Percentiles rank a stretch among this genome's conserved stretches.
These are phyloP conservation scores for Podarcis muralis DNA, from an alignment of 2,113 vertebrate species.

Conservation along the genomic window DNA sequence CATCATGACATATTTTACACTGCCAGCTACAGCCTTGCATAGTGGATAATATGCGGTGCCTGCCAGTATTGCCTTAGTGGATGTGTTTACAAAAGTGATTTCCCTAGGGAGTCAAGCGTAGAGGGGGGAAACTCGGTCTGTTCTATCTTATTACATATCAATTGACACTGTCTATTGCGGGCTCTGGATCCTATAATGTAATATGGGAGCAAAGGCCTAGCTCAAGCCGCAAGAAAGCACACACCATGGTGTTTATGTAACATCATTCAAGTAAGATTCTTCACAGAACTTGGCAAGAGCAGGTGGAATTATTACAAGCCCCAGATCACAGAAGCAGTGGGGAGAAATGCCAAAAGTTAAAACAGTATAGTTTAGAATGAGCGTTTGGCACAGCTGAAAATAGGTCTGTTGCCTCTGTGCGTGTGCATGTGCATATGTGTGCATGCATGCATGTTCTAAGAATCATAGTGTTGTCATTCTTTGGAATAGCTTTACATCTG, in stretches of 20 bases:
- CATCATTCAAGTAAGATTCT: neutral
- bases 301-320: neutral
- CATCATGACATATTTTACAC: neutral
- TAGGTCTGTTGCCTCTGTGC: neutral
- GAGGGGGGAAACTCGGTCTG: neutral
- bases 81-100: slow-evolving; percentile 4
- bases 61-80: neutral
- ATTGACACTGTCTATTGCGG: neutral
- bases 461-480: neutral
- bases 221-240: neutral
- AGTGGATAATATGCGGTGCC: neutral
- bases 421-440: neutral
- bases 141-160: neutral
- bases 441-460: neutral
- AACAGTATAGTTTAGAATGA: neutral
- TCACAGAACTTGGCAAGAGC: neutral
- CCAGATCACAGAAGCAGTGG: neutral
- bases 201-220: neutral
- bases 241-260: neutral
- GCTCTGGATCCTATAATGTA: neutral
- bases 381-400: neutral
- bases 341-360: neutral
- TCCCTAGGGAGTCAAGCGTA: slow-evolving; percentile 8
- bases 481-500: neutral
- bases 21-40: neutral